Evolutionary conservation across 1,140 invertebrate species (phyloP).

Genomic region (Drosophila repletoides): DNA sequence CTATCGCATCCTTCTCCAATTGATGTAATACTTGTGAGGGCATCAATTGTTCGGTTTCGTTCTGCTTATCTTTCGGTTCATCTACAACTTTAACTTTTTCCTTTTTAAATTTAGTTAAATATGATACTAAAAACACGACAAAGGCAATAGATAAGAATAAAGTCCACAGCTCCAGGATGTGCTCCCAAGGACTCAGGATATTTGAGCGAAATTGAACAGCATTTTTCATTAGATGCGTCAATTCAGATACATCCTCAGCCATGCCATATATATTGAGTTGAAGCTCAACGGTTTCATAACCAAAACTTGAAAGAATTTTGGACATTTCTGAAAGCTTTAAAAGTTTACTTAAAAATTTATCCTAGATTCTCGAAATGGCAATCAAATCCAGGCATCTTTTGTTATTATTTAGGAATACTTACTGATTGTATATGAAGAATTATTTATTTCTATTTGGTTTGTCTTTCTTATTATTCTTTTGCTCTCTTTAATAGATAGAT

Average conservation of each 20-base stretch:
- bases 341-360: not conserved
- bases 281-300: conserved; percentile 17
- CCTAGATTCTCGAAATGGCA: not conserved
- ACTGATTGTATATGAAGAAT: no score
- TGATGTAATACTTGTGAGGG: not conserved
- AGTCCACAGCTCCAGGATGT: conserved; percentile 2
- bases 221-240: conserved; percentile 17
- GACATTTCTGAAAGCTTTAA: conserved; percentile 10
- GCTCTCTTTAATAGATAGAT: no score
- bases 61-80: not conserved
- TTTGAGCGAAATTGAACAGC: conserved; percentile 18
- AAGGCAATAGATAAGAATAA: not conserved
- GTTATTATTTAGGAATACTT: no score
- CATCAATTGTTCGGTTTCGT: not conserved
- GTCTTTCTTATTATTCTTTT: no score
- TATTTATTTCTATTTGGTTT: no score
- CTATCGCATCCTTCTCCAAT: no score
- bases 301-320: not conserved
- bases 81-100: not conserved
- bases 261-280: conserved; percentile 40
- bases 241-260: conserved; percentile 45
- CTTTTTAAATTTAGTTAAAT: not conserved
- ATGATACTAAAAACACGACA: not conserved
- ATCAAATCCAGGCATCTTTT: no score
- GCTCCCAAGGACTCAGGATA: conserved; percentile 9